Base-by-base conservation (phyloP, 1,140 invertebrate species). In the Apis laboriosa region DNA sequence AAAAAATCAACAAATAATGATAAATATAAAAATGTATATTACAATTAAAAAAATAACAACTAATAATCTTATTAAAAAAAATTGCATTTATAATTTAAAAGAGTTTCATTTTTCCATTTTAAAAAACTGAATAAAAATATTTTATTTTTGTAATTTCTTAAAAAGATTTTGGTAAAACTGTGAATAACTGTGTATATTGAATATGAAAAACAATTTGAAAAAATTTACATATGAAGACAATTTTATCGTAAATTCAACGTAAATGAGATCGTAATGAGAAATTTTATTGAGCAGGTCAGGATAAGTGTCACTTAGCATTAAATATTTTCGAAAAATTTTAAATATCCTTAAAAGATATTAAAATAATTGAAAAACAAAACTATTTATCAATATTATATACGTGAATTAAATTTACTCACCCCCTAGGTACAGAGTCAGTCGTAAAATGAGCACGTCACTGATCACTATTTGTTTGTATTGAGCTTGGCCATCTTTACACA, bases 381-480 rank as follows among this genome's bases (percentile, higher is more conserved):
- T 63, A 64, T 78, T 77, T 12, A 43, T 53, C 9, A 17, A 21
- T 55, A 9, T 60, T 43, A 64, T 21, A 0, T n/a, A 43, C 3
- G 2, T 9, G 58, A 80, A 58, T 80, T 9, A 64, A 60, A 82
- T 66, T 49, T 55, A 82, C 84, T 84, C 49, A 86, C 76, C 19
- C 58, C 53, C 66, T 71, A 70, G n/a, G 34, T 51, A 11, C 15
- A 72, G 24, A 66, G 56, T 24, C 71, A 73, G 80, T 82, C 64
- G 70, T 53, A 72, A 88, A 83, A 77, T 63, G 55, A 78, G 79
- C 80, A 34, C 61, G 60, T 68, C 80, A 76, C 73, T 82, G 72
- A 77, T 79, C 64, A 83, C 88, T 90, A 92, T 92, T 93, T 93
- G 91, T 92, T 93, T 93, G 91, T 92, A 90, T 92, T 90, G 84